Evolutionary conservation across 2,797 vertebrate genomes (phyloP), one percentile per base, ranked within the genome.

Genomic region (Microchirus variegatus): DNA sequence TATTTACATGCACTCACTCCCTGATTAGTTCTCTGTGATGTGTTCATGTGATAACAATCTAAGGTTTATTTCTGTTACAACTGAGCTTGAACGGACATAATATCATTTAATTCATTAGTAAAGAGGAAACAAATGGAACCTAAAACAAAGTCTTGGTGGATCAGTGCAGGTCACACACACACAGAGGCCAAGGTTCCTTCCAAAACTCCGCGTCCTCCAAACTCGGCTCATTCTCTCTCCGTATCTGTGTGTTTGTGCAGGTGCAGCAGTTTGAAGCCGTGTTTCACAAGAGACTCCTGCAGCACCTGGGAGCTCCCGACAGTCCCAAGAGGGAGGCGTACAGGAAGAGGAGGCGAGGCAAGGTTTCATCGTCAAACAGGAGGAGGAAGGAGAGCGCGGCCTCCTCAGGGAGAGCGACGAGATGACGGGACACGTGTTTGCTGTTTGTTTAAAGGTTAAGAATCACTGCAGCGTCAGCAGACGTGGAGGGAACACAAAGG

Each of bases 251-350:
- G 22, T 22, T 22, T 41, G 59, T 66, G 22, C 72, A 85, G 87
- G 62, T 44, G 1, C 64, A 73, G 65, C 83, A 84, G 83, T 79
- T 88, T 38, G 55, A 81, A 14, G 26, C 59, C 0, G 58, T 89
- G 2, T 87, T 82, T 59, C 80, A 83, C 43, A 89, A 58, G 26
- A 84, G 65, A 38, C 74, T 87, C 15, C 13, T 70, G 1, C 60
- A 84, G 42, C 58, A 74, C 22, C 36, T 84, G 57, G 78, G 80
- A 2, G 36, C 63, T 9, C 77, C 83, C 9, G 6, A 74, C 51
- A 81, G 75, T 26, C 63, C 46, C 0, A 80, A 55, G 57, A 81
- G 82, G 35, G 69, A 80, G 1, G 47, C 58, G 1, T 68, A 80
- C 12, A 82, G 83, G 40, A 84, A 53, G 50, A 85, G 14, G n/a